A percentile compares a stretch with the other conserved stretches of the same genome.
Conservation (phyloP, 53 echinoderm and acorn worm species). For the Temnopleurus reevesii region DNA sequence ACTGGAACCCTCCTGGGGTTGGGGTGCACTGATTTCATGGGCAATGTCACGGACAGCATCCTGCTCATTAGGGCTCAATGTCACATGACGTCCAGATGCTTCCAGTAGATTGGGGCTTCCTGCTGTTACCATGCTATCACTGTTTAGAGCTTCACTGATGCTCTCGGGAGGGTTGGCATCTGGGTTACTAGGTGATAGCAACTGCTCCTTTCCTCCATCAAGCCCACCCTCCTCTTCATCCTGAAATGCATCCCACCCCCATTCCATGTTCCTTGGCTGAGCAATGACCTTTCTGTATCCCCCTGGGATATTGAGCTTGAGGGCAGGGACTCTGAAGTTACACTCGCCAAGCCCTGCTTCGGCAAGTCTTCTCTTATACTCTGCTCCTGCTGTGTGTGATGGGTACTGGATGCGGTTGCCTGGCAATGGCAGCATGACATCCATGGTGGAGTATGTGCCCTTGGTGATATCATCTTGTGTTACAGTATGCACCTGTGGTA, state of each 20-base stretch:
- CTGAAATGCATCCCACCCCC: conserved; percentile 23
- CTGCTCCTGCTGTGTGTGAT: conserved; percentile 56
- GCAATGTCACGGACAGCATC: conserved; percentile 16
- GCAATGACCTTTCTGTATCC: conserved; percentile 77
- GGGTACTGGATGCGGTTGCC: conserved; percentile 87
- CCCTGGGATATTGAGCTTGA: conserved; percentile 85
- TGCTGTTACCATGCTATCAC: background rate
- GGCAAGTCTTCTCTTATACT: conserved; percentile 63
- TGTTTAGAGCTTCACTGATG: background rate
- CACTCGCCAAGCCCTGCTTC: conserved; percentile 60
- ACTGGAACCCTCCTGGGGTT: background rate
- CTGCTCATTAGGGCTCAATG: background rate
- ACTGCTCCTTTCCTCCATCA: background rate
- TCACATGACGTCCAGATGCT: conserved; percentile 11
- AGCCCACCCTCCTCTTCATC: background rate
- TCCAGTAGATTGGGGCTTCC: background rate
- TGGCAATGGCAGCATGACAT: conserved; percentile 87
- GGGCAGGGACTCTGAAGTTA: conserved; percentile 67
- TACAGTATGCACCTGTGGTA: conserved; percentile 63
- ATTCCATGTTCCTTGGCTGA: conserved; percentile 57
- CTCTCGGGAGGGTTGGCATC: background rate
- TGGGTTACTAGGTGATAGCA: background rate
- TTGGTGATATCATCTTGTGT: conserved; percentile 58
- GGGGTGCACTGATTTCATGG: background rate
- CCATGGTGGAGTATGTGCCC: conserved; percentile 55